A percentile compares a stretch with the other conserved stretches of the same genome.
Evolutionary conservation across 1,140 invertebrate species (phyloP).

Genomic region (Eumeta japonica): DNA sequence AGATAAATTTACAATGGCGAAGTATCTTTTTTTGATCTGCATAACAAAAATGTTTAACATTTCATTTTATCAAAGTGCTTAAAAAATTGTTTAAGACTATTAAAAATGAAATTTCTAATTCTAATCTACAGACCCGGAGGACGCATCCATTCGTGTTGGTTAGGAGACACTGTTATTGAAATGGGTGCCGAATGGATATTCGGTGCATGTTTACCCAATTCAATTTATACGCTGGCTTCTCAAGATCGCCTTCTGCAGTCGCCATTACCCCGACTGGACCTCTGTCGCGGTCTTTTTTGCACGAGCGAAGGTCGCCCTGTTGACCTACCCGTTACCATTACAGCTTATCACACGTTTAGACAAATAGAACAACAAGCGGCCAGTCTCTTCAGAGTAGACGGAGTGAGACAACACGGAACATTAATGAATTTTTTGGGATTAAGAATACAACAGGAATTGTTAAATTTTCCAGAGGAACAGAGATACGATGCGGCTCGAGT

Average conservation of each 20-base stretch:
- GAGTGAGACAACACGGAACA: constrained; percentile 60
- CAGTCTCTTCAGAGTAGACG: constrained; percentile 60
- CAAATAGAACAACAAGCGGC: constrained; percentile 66
- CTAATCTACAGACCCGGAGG: constrained; percentile 59
- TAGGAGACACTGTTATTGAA: constrained; percentile 71
- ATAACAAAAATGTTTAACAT: too few species aligned
- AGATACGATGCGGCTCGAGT: constrained; percentile 65
- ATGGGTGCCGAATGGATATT: constrained; percentile 68
- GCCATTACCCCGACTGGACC: constrained; percentile 49
- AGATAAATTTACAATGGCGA: too few species aligned
- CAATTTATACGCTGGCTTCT: constrained; percentile 65
- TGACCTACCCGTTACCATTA: constrained; percentile 61
- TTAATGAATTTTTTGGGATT: constrained; percentile 64
- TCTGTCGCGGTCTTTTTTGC: constrained; percentile 60
- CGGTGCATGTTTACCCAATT: constrained; percentile 64
- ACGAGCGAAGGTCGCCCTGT: constrained; percentile 67
- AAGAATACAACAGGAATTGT: constrained; percentile 65
- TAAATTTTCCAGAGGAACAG: constrained; percentile 67
- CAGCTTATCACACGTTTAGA: constrained; percentile 64
- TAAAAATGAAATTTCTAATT: background rate
- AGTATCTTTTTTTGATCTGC: too few species aligned
- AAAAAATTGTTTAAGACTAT: background rate
- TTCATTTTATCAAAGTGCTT: too few species aligned
- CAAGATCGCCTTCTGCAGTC: constrained; percentile 63
- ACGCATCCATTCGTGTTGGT: constrained; percentile 71